Evolutionary conservation across 2,888 invertebrate genomes (phyloP), one percentile per base, ranked within the genome.

Genomic region (Stegana nigrithorax): DNA sequence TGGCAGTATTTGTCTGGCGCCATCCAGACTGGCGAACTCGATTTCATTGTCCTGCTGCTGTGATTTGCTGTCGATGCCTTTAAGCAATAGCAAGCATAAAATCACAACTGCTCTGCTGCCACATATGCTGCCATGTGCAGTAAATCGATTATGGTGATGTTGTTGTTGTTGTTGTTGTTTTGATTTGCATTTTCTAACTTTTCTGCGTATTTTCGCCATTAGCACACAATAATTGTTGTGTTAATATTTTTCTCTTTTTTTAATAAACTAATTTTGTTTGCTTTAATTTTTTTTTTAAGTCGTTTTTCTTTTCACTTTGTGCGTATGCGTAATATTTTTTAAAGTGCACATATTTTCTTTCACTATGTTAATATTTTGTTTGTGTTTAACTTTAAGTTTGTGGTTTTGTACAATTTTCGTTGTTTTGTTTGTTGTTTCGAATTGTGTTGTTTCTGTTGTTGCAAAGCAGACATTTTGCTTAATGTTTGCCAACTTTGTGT

Each of bases 11-110:
- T 81, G 78, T 21, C 73, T 76, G 74, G 72, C 79, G 80, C 79
- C 81, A 70, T 81, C 80, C 12, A 81, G 81, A 80, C 82, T 82
- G 67, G 77, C 77, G 69, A 81, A 81, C 64, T 81, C 82, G 60
- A 81, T 72, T 69, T 82, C 80, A 62, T 69, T 69, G 14, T 81
- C 81, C 71, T 70, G 75, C 60, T 51, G 29, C 42, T 29, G 10
- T 27, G 23, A 36, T 21, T 19, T 2, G 32, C 5, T 26, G 5
- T 25, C 14, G 53, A 1, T 14, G 53, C 21, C 21, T 27, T 32
- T 2, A 7, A 4, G 19, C 1, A 10, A 23, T 5, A 36, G 39
- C 36, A 36, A 51, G 36, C 12, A 36, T 10, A 17, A 55, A 36
- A 21, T 17, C 19, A 55, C 5, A 36, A 53, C 32, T 32, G 21